Evolutionary conservation across 2,797 vertebrate genomes (phyloP).

Genomic region (Lithobates sylvaticus): DNA sequence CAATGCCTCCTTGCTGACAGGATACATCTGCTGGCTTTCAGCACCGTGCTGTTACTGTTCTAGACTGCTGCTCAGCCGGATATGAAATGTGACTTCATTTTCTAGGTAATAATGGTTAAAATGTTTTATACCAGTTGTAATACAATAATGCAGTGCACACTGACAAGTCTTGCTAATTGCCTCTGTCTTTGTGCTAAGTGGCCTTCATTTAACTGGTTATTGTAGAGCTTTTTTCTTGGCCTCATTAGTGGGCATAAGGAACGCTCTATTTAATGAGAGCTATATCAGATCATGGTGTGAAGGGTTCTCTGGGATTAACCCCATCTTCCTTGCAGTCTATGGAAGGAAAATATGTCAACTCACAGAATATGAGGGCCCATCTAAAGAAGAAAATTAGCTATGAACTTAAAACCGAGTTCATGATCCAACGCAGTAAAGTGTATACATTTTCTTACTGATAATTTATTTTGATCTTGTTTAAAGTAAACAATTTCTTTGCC

Average conservation of each 20-base stretch:
- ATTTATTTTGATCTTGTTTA: too few relatives aligned
- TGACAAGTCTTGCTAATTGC: slow-evolving; percentile 59
- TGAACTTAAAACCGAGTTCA: too few relatives aligned
- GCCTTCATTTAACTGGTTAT: slow-evolving; percentile 52
- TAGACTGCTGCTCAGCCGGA: slow-evolving; percentile 58
- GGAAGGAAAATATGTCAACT: neutral
- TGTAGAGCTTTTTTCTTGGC: slow-evolving; percentile 30
- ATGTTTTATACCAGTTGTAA: slow-evolving; percentile 59
- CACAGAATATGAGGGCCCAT: neutral
- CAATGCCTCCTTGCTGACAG: slow-evolving; percentile 52
- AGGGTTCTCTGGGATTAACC: neutral
- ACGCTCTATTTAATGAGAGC: slow-evolving; percentile 26
- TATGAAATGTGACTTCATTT: slow-evolving; percentile 62
- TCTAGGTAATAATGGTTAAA: slow-evolving; percentile 58
- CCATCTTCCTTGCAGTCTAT: neutral
- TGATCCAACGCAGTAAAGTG: too few relatives aligned
- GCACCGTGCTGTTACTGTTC: slow-evolving; percentile 43
- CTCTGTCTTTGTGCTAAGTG: slow-evolving; percentile 59
- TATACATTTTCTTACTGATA: too few relatives aligned
- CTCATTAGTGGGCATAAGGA: slow-evolving; percentile 41
- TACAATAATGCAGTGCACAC: slow-evolving; percentile 54
- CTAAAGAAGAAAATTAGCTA: neutral
- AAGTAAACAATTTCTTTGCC: too few relatives aligned
- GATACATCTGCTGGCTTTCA: slow-evolving; percentile 59
- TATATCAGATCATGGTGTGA: slow-evolving; percentile 3